phyloP scores from a whole-genome alignment of 2,113 vertebrate genomes.

The Megaceryle torquata region DNA sequence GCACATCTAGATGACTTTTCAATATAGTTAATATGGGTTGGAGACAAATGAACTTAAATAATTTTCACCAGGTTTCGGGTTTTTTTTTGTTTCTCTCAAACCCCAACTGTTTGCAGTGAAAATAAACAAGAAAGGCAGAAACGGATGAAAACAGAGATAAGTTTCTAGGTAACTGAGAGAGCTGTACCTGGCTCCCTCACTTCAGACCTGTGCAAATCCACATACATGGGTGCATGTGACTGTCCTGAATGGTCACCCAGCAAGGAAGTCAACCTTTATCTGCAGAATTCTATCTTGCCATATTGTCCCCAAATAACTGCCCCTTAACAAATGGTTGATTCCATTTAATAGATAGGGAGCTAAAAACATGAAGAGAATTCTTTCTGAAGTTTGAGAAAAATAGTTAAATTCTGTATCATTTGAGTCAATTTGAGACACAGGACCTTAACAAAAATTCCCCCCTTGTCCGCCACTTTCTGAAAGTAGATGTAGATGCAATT shows the following conservation, averaged over 20 bases:
- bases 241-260: not conserved
- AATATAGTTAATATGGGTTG: not conserved
- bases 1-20: not conserved
- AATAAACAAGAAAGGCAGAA: not conserved
- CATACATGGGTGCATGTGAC: accelerated
- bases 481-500: not conserved
- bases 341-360: not conserved
- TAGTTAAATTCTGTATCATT: not conserved
- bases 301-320: not conserved
- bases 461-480: not conserved
- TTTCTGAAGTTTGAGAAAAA: not conserved
- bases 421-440: not conserved
- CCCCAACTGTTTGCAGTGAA: not conserved
- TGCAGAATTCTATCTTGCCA: not conserved
- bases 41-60: not conserved
- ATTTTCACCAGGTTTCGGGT: not conserved
- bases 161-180: not conserved
- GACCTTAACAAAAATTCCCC: not conserved
- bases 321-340: not conserved
- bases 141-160: not conserved
- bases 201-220: not conserved
- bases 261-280: not conserved
- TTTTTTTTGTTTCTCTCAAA: not conserved
- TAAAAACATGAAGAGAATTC: not conserved
- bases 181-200: not conserved